These are phyloP conservation scores for Drosophila repleta DNA, from an alignment of 1,140 invertebrate genomes.

Conservation along the genomic window DNA sequence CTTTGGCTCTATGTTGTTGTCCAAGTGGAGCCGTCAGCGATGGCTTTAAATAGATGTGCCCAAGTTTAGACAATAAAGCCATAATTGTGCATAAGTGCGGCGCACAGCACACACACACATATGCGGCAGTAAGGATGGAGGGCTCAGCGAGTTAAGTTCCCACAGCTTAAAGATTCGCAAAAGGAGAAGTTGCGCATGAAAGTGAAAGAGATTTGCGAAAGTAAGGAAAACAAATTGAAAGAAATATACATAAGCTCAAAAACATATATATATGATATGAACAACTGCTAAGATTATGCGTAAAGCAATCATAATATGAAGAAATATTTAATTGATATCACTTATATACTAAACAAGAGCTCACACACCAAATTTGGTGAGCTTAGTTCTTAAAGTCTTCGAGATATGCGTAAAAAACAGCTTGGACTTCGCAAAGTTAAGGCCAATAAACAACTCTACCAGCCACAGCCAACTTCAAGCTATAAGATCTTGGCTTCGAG, in stretches of 20 bases:
- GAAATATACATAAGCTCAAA: background rate
- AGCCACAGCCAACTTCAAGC: too few relatives aligned
- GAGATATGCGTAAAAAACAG: too few relatives aligned
- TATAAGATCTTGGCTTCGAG: background rate
- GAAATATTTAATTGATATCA: too few relatives aligned
- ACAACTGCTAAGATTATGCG: too few relatives aligned
- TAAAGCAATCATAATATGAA: too few relatives aligned
- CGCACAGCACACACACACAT: conserved; percentile 26
- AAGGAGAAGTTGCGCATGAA: conserved; percentile 19
- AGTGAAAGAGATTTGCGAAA: conserved; percentile 39
- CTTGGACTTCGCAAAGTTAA: too few relatives aligned
- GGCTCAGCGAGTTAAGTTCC: conserved; percentile 35
- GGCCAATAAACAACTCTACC: too few relatives aligned
- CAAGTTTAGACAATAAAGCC: conserved; percentile 82
- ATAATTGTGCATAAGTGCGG: conserved; percentile 80
- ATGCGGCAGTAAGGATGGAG: conserved; percentile 22
- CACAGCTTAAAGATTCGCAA: conserved; percentile 34
- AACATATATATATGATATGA: background rate
- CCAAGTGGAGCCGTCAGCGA: conserved; percentile 40
- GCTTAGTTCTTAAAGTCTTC: too few relatives aligned
- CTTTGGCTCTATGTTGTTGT: conserved; percentile 44
- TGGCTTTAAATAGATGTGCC: conserved; percentile 81
- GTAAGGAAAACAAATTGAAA: conserved; percentile 11
- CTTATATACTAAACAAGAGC: too few relatives aligned
- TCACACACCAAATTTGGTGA: too few relatives aligned